Evolutionary conservation across 2,797 vertebrate genomes (phyloP).

Genomic region (Tangara arthus): DNA sequence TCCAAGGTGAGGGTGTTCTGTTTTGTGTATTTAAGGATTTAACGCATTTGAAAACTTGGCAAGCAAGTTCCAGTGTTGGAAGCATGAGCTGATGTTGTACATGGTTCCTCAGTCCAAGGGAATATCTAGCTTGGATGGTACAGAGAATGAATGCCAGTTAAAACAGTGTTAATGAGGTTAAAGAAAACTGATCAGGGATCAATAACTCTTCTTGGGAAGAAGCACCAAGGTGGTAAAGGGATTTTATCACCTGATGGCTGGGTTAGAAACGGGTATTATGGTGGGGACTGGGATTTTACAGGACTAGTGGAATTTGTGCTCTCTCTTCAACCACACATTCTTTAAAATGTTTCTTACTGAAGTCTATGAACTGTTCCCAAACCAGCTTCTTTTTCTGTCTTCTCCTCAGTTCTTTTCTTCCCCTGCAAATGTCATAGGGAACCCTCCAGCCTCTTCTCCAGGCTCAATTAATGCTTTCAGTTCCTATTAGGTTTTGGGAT

Average conservation of each 20-base stretch:
- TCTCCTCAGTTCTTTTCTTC: neutral
- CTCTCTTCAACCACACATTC: neutral
- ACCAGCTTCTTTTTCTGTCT: neutral
- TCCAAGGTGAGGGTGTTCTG: neutral
- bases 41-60: neutral
- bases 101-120: neutral
- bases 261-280: rapidly evolving
- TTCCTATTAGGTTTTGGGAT: conserved; percentile 32
- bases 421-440: conserved; percentile 26
- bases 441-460: conserved; percentile 25
- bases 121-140: neutral
- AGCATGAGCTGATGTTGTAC: neutral
- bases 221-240: neutral
- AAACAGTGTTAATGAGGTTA: neutral
- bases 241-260: neutral
- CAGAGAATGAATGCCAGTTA: neutral
- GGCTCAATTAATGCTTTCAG: conserved; percentile 52
- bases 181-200: neutral
- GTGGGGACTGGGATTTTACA: neutral
- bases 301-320: neutral
- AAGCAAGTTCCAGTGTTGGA: neutral
- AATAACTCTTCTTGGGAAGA: neutral
- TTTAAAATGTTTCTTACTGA: neutral
- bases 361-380: neutral
- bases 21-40: neutral